Conservation (phyloP, 2,113 vertebrate genomes). For the Phasianus colchicus region DNA sequence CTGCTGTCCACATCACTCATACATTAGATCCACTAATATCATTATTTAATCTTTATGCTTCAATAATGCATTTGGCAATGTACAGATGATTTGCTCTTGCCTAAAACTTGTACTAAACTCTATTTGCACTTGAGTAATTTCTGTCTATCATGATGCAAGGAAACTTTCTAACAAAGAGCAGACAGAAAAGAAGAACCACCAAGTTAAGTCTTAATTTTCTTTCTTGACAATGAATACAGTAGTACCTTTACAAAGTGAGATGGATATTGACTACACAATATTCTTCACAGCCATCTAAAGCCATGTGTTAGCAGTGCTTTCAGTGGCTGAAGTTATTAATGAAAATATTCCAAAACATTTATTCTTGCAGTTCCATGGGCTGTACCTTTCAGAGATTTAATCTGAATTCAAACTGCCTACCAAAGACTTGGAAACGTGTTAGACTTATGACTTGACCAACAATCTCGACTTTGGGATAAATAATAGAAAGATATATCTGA, state of each 20-base stretch:
- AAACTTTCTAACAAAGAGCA: background rate
- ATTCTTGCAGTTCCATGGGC: background rate
- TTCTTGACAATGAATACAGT: background rate
- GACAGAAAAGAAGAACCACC: background rate
- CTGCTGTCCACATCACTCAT: background rate
- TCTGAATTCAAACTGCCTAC: background rate
- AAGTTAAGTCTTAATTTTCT: background rate
- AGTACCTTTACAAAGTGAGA: background rate
- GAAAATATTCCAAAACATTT: background rate
- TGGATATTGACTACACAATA: background rate
- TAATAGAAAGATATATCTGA: background rate
- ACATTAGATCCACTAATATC: background rate
- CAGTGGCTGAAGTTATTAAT: background rate
- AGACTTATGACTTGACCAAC: background rate
- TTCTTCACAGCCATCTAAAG: background rate
- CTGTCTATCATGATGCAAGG: background rate
- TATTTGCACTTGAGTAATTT: background rate
- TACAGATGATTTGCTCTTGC: background rate
- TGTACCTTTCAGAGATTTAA: background rate
- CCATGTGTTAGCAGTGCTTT: background rate
- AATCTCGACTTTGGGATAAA: background rate
- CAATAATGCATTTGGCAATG: background rate
- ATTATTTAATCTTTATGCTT: background rate
- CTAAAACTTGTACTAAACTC: background rate
- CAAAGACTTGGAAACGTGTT: background rate